Conservation (phyloP, 37 sponge, comb jelly and placozoan genomes). For the Chondrilla cf. caribensis region DNA sequence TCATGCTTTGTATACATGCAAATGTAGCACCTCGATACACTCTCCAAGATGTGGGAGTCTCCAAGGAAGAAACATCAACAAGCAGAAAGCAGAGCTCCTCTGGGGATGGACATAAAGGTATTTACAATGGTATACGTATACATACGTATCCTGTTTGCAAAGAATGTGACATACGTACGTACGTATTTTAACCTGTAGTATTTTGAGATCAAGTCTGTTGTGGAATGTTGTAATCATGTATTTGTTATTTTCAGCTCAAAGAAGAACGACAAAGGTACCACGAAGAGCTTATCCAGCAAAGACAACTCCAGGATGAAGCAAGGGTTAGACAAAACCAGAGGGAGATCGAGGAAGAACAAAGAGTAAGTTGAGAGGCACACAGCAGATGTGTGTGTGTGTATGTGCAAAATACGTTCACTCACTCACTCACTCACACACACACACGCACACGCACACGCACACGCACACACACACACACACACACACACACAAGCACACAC, state of each 20-base stretch:
- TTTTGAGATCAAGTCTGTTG: too few species aligned
- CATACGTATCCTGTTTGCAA: too few species aligned
- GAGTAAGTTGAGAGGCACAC: background rate
- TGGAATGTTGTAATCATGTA: too few species aligned
- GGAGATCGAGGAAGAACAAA: background rate
- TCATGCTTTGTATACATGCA: background rate
- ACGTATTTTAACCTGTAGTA: too few species aligned
- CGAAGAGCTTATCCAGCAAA: background rate
- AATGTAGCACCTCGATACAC: background rate
- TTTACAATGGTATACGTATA: too few species aligned
- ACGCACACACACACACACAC: constrained; percentile 28
- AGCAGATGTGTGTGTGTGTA: background rate
- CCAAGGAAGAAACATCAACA: too few species aligned
- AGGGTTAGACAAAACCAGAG: background rate
- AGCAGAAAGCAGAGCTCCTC: background rate
- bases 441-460: constrained; percentile 14
- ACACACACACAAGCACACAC: constrained; percentile 23
- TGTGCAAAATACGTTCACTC: background rate
- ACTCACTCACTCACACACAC: constrained; percentile 3
- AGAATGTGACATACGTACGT: too few species aligned
- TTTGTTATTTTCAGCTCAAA: background rate
- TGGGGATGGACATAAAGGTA: constrained; percentile 12
- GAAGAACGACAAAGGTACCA: background rate
- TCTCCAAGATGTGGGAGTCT: background rate
- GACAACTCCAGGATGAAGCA: background rate